phyloP scores from a whole-genome alignment of 1,140 invertebrate genomes.

The Drosophila aff. region DNA sequence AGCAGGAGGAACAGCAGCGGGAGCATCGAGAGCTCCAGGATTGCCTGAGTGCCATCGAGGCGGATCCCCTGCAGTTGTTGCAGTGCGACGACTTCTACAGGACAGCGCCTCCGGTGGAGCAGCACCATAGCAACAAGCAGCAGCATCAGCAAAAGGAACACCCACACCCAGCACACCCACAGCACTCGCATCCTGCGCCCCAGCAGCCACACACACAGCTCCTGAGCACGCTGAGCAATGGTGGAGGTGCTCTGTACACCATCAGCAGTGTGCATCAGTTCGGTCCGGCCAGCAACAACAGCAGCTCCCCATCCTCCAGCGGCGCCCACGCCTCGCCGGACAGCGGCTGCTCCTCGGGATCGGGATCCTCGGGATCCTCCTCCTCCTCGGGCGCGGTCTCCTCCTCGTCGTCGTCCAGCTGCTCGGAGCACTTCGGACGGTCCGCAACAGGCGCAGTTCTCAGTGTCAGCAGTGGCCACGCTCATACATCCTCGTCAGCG shows the following conservation, averaged over 20 bases:
- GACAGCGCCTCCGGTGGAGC: conserved; percentile 28
- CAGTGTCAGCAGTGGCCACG: conserved; percentile 53
- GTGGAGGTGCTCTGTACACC: conserved; percentile 84
- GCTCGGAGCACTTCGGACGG: conserved; percentile 65
- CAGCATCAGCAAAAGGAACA: conserved; percentile 32
- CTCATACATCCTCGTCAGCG: conserved; percentile 57
- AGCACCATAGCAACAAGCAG: conserved; percentile 21
- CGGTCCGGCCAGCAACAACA: conserved; percentile 73
- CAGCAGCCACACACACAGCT: conserved; percentile 58
- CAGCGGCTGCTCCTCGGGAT: conserved; percentile 59
- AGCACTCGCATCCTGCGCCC: conserved; percentile 16
- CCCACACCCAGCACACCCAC: neutral
- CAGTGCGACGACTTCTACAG: conserved; percentile 64
- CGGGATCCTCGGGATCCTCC: conserved; percentile 33
- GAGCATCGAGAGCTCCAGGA: conserved; percentile 64
- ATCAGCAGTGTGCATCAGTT: conserved; percentile 84
- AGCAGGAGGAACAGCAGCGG: conserved; percentile 59
- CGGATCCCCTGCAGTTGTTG: conserved; percentile 73
- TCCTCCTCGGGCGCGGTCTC: conserved; percentile 54
- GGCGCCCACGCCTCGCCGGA: conserved; percentile 62
- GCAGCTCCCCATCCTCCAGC: conserved; percentile 56
- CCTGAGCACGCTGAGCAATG: conserved; percentile 77
- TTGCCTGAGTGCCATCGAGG: conserved; percentile 76
- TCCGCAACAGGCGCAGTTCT: conserved; percentile 37
- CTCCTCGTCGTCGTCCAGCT: conserved; percentile 72